These are phyloP conservation scores for Verasper variegatus DNA, from an alignment of 2,113 vertebrate species.

Conservation along the genomic window DNA sequence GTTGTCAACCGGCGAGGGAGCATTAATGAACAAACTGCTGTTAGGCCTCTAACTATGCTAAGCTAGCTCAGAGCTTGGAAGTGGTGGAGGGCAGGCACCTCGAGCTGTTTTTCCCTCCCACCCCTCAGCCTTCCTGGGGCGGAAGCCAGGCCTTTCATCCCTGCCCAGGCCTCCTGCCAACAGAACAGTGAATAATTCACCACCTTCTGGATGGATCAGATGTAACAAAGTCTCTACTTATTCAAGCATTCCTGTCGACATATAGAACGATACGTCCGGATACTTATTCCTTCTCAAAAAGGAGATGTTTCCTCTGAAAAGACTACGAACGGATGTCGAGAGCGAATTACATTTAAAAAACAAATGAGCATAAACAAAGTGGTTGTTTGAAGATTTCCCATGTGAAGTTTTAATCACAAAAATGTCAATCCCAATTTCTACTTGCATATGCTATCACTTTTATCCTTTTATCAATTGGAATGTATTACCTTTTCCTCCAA, in stretches of 20 bases:
- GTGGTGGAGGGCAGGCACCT: constrained; percentile 42
- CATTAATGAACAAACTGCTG: constrained; percentile 75
- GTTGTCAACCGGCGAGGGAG: constrained; percentile 65
- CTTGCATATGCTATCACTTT: not conserved
- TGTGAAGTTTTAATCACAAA: not conserved
- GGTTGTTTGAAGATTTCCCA: not conserved
- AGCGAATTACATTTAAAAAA: not conserved
- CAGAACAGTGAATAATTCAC: constrained; percentile 77
- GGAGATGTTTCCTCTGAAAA: not conserved
- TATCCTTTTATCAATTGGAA: not conserved
- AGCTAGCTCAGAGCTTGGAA: constrained; percentile 31
- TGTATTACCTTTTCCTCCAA: not conserved
- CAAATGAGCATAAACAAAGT: not conserved
- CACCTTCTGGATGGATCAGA: constrained; percentile 72
- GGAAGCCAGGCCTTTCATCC: constrained; percentile 75
- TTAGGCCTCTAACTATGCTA: constrained; percentile 56
- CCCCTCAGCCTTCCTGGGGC: constrained; percentile 48
- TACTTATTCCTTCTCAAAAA: constrained; percentile 14
- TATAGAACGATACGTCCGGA: constrained; percentile 5
- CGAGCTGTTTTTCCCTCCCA: constrained; percentile 65
- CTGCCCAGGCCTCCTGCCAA: constrained; percentile 69
- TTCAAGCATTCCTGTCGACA: constrained; percentile 44
- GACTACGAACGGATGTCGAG: not conserved
- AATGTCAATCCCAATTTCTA: not conserved
- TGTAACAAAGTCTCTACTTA: constrained; percentile 51